Evolutionary conservation across 2,797 vertebrate species (phyloP), one percentile per base, ranked within the genome.

Genomic region (Epinephelus awoara): DNA sequence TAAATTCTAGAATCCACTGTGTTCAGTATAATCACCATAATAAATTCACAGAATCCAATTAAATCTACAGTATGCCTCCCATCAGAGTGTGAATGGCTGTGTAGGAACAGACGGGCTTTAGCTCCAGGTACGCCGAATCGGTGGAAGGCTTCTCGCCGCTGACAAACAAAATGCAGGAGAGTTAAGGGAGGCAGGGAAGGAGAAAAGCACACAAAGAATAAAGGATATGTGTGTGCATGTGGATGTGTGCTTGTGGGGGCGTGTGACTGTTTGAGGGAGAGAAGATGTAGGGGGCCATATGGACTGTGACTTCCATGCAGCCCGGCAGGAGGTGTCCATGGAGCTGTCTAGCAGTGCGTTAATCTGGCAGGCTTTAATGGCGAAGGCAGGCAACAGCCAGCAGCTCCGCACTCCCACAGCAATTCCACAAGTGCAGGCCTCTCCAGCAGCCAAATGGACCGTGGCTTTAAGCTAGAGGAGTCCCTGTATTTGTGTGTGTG

Each of bases 311-410:
- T 86, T 85, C 65, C 18, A 0, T 49, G 51, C 67, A 79, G 68
- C 71, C 49, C 71, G 75, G 79, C 73, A 77, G 85, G 82, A 85
- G 58, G 80, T 78, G 77, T 84, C 83, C 67, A 50, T 25, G 56
- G 65, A 83, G 67, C 72, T 79, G 88, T 78, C 73, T 75, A 67
- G 62, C 77, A 68, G 83, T 68, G 83, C 29, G n/a, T 84, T 88
- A 67, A 87, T 92, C 83, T 87, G 82, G 79, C 83, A 88, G 77
- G 38, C 85, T 89, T 88, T 89, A 91, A 88, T 89, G 83, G 86
- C 51, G 62, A 58, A 83, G 73, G 62, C 79, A 83, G 78, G 80
- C 61, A 72, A 44, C 73, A 79, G 62, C 54, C 66, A 76, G 65
- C 76, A 75, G 78, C 52, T 58, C 66, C 1, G 13, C 57, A 77